Conservation (phyloP, 2,113 vertebrate species). For the Channa argus region DNA sequence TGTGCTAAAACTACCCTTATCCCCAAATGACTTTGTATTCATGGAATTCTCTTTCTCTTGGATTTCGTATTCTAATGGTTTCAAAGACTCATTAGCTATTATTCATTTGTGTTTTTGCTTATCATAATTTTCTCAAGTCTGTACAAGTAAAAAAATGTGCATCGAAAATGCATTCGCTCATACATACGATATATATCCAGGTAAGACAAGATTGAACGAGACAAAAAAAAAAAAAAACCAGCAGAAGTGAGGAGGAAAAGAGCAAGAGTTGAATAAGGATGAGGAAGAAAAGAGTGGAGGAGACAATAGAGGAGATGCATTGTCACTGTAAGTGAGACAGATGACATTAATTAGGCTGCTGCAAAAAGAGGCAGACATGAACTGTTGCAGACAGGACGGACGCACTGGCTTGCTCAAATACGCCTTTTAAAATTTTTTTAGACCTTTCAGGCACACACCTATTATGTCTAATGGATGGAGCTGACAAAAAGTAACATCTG, state of each 20-base stretch:
- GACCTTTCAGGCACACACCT: conserved; percentile 36
- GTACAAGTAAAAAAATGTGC: neutral
- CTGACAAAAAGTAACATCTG: conserved; percentile 58
- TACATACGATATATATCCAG: neutral
- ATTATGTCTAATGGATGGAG: conserved; percentile 59
- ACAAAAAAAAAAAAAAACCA: neutral
- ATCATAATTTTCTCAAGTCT: neutral
- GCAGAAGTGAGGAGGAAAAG: conserved; percentile 5
- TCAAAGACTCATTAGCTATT: neutral
- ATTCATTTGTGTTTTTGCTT: neutral
- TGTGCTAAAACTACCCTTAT: no score
- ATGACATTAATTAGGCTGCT: conserved; percentile 65
- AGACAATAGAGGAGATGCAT: conserved; percentile 28
- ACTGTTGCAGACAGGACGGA: conserved; percentile 29
- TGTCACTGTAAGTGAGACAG: conserved; percentile 64
- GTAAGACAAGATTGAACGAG: conserved; percentile 3
- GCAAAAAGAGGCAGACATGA: conserved; percentile 44
- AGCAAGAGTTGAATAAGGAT: conserved; percentile 10
- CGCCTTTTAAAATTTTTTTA: neutral
- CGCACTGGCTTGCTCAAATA: conserved; percentile 1
- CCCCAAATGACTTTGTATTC: no score
- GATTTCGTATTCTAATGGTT: neutral
- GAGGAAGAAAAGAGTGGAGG: neutral
- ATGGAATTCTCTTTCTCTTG: no score
- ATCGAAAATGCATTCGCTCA: neutral